Evolutionary conservation across 53 echinoderm and acorn worm species (phyloP).

Genomic region (Luidia sarsii): DNA sequence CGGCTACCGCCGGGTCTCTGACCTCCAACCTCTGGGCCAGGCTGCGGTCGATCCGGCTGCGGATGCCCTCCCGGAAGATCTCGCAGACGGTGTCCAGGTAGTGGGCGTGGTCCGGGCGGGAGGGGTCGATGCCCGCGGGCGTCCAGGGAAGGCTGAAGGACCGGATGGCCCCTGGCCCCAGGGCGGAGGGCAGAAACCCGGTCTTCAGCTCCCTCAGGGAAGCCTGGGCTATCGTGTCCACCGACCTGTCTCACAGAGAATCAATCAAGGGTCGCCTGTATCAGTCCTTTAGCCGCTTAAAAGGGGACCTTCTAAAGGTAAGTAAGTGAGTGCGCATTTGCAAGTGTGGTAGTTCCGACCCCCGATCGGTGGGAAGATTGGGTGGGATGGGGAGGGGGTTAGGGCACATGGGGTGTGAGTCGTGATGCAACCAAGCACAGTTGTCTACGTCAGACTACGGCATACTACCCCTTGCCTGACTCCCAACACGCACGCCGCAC

Average conservation of each 20-base stretch:
- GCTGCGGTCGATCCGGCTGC: constrained; percentile 68
- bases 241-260: constrained; percentile 7
- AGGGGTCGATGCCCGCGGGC: constrained; percentile 66
- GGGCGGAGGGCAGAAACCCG: constrained; percentile 42
- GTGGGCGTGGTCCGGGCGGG: constrained; percentile 50
- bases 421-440: too few relatives aligned
- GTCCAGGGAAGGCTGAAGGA: constrained; percentile 75
- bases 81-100: constrained; percentile 69
- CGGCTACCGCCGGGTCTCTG: constrained; percentile 10
- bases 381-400: too few relatives aligned
- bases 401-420: too few relatives aligned
- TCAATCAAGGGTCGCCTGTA: too few relatives aligned
- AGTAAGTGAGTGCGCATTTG: too few relatives aligned
- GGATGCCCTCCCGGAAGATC: constrained; percentile 64
- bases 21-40: constrained; percentile 59
- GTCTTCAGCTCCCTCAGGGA: constrained; percentile 67
- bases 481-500: too few relatives aligned
- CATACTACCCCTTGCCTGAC: too few relatives aligned
- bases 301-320: too few relatives aligned
- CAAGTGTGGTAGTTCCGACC: too few relatives aligned
- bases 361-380: too few relatives aligned
- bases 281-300: too few relatives aligned
- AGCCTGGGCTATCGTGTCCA: constrained; percentile 49
- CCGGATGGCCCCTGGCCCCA: constrained; percentile 60
- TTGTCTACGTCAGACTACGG: too few relatives aligned